Conservation (phyloP, 2,113 vertebrate species). For the Syngnathus floridae region DNA sequence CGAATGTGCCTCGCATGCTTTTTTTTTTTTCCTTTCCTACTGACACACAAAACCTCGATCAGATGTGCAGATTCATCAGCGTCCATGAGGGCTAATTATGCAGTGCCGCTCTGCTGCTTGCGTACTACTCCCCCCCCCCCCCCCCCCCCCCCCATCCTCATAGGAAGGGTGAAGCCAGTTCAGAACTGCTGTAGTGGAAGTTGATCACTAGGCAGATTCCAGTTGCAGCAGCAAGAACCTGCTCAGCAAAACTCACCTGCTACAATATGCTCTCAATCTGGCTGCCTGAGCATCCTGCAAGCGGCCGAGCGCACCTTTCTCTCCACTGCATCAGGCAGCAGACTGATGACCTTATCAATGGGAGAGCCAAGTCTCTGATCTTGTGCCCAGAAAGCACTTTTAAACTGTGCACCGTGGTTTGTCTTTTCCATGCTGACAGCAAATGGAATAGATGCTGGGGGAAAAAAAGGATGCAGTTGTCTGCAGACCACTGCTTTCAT, state of each 20-base stretch:
- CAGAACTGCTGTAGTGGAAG: constrained; percentile 55
- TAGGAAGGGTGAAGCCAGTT: constrained; percentile 45
- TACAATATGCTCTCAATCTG: constrained; percentile 53
- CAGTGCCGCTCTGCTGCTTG: constrained; percentile 36
- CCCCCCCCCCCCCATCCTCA: constrained; percentile 7
- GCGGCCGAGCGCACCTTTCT: constrained; percentile 42
- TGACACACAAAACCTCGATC: constrained; percentile 21
- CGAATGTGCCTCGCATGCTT: neutral
- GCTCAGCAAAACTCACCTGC: constrained; percentile 67
- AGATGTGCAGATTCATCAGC: constrained; percentile 46
- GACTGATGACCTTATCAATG: constrained; percentile 69
- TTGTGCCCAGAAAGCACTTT: constrained; percentile 28
- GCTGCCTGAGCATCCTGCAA: constrained; percentile 45
- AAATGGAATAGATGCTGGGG: constrained; percentile 8
- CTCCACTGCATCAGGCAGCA: constrained; percentile 51
- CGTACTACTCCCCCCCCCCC: neutral
- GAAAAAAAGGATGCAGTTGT: constrained; percentile 6
- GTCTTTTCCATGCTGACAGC: constrained; percentile 14
- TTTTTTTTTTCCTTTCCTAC: neutral
- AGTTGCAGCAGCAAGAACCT: constrained; percentile 56
- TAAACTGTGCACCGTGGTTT: constrained; percentile 6
- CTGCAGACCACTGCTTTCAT: constrained; percentile 39
- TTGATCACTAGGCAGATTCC: constrained; percentile 70
- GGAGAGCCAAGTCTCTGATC: constrained; percentile 63
- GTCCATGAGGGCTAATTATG: constrained; percentile 45